Conservation (phyloP, 2,113 vertebrate species). For the Poecile atricapillus region DNA sequence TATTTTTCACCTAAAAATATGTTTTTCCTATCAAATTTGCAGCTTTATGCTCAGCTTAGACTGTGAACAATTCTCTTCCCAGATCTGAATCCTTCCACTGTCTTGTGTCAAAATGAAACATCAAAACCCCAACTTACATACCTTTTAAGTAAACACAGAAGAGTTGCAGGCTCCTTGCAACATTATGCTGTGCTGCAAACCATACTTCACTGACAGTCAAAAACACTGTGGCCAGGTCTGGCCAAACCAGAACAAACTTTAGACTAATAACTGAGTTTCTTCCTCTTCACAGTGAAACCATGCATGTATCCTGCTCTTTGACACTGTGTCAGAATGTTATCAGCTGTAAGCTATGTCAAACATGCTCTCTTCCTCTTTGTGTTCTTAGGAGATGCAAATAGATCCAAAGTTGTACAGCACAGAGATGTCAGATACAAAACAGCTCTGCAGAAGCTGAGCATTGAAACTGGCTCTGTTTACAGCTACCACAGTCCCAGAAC, state of each 20-base stretch:
- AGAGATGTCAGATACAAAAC: neutral
- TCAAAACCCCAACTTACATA: neutral
- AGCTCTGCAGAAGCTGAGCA: neutral
- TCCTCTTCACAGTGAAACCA: neutral
- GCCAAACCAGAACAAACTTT: neutral
- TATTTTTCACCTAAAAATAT: neutral
- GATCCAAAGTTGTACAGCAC: neutral
- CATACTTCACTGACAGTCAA: neutral
- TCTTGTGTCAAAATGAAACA: neutral
- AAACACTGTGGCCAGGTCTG: rapidly evolving
- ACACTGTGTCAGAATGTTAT: rapidly evolving
- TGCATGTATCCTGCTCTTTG: neutral
- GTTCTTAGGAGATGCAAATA: neutral
- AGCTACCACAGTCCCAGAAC: neutral
- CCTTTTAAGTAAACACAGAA: neutral
- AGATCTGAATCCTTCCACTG: neutral
- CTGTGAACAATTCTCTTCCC: neutral
- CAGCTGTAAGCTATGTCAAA: neutral
- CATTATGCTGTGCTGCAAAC: neutral
- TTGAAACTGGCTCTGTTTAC: neutral
- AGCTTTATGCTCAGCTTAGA: neutral
- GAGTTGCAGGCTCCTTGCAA: neutral
- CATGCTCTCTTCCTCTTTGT: neutral
- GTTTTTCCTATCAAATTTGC: neutral
- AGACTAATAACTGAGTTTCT: neutral